Percentiles rank a stretch among this genome's conserved stretches.
phyloP scores from a whole-genome alignment of 2,888 invertebrate genomes.

The Eupithecia centaureata region DNA sequence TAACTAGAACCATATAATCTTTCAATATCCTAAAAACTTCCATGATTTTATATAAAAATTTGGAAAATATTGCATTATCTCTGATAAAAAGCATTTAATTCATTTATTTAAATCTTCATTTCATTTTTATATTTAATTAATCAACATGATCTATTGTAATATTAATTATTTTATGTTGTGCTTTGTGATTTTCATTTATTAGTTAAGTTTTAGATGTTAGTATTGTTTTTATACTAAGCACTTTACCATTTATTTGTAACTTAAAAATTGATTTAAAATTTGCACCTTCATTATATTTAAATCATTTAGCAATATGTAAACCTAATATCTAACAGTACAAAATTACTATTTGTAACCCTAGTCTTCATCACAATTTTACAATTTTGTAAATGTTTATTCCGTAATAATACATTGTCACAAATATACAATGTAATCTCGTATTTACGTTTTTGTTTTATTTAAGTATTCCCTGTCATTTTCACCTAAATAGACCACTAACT shows the following conservation, averaged over 20 bases:
- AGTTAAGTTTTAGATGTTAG: conserved; percentile 40
- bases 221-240: conserved; percentile 44
- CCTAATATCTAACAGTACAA: conserved; percentile 39
- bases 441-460: conserved; percentile 51
- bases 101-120: conserved; percentile 27
- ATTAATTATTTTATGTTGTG: conserved; percentile 41
- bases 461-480: neutral
- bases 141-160: conserved; percentile 24
- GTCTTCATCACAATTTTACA: conserved; percentile 73
- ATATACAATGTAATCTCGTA: conserved; percentile 78
- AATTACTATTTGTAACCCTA: conserved; percentile 52
- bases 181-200: conserved; percentile 39
- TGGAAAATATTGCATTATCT: conserved; percentile 16
- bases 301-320: conserved; percentile 18
- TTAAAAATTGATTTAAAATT: conserved; percentile 20
- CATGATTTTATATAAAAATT: conserved; percentile 10
- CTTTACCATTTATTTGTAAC: conserved; percentile 23
- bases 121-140: conserved; percentile 27
- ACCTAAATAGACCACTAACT: neutral
- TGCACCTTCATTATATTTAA: conserved; percentile 15
- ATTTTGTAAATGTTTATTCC: conserved; percentile 66
- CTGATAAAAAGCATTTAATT: conserved; percentile 35
- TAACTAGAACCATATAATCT: neutral
- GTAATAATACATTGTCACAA: conserved; percentile 80
- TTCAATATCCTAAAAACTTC: conserved; percentile 9